Base-by-base conservation (phyloP, 2,797 vertebrate species). In the Aldrovandia affinis region DNA sequence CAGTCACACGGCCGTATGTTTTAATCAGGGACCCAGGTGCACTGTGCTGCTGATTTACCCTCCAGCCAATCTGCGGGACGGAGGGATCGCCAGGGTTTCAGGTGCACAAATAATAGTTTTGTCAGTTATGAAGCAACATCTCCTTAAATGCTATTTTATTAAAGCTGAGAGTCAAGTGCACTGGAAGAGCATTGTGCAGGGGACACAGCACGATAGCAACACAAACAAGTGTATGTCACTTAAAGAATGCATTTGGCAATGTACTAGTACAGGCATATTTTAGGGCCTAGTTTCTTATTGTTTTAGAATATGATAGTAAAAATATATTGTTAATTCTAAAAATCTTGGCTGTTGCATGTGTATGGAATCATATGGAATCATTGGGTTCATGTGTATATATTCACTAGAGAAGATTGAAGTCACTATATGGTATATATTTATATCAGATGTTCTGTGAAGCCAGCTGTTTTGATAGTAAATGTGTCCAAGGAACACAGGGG, bases 1-100 rank as follows among this genome's bases (percentile, higher is more conserved):
- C 73, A 44, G 80, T 44, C 59, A 59, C 57, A 36, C 65, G 70
- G 50, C 55, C 50, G n/a, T 77, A 36, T n/a, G 15, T 44, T 54
- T 65, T 52, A 82, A 50, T 70, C 55, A 42, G 75, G 33, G 86
- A 36, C 80, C 28, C 86, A 84, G 75, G 36, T 86, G 86, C 75
- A 2, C n/a, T 18, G 15, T 39, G 30, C 33, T 36, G 39, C 70
- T 59, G 57, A 25, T 39, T 36, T 50, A 14, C 83, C 83, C 59
- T 14, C 3, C 57, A 68, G 78, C 39, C 50, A 2, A 14, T 0
- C 25, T 8, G 9, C n/a, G 12, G 78, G 22, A 9, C 39, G 8
- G 8, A 82, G 75, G 75, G 30, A 78, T 61, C 75, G 25, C 61
- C 28, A 65, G 75, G 68, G 84, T 70, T 73, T 22, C 22, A 77